Percentiles rank a stretch among this genome's conserved stretches.
phyloP scores from a whole-genome alignment of 2,888 invertebrate species.

The Torymus aiolomorphi region DNA sequence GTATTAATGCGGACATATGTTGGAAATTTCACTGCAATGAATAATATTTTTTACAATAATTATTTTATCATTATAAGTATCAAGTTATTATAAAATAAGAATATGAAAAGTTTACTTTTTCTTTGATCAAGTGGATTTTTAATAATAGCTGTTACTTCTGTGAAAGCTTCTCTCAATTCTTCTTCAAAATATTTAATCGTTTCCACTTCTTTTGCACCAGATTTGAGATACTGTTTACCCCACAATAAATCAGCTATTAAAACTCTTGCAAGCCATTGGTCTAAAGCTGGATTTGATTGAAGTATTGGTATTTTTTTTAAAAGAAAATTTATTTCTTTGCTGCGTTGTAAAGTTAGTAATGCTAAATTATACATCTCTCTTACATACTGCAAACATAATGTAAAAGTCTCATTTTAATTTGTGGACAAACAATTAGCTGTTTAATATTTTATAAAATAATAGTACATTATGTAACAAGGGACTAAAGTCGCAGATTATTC shows the following conservation, averaged over 20 bases:
- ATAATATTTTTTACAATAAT: constrained; percentile 9
- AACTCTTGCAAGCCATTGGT: constrained; percentile 85
- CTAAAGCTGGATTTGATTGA: constrained; percentile 81
- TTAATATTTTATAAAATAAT: no score
- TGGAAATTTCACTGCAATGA: constrained; percentile 79
- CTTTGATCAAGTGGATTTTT: constrained; percentile 58
- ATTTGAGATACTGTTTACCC: constrained; percentile 83
- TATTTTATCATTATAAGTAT: constrained; percentile 3
- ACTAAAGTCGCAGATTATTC: no score
- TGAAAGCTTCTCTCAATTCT: constrained; percentile 76
- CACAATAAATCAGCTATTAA: constrained; percentile 89
- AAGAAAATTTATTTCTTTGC: constrained; percentile 81
- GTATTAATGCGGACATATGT: constrained; percentile 93
- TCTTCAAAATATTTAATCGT: constrained; percentile 83
- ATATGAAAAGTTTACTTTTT: constrained; percentile 29
- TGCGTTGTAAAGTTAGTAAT: constrained; percentile 82
- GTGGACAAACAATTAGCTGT: no score
- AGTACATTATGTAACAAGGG: no score
- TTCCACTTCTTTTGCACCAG: constrained; percentile 84
- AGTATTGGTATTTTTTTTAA: constrained; percentile 82
- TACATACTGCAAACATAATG: background rate
- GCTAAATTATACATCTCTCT: constrained; percentile 79
- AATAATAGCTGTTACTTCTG: constrained; percentile 43
- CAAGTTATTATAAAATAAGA: background rate
- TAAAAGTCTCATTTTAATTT: background rate